phyloP scores from a whole-genome alignment of 1,140 invertebrate genomes.

The Epicauta chinensis region DNA sequence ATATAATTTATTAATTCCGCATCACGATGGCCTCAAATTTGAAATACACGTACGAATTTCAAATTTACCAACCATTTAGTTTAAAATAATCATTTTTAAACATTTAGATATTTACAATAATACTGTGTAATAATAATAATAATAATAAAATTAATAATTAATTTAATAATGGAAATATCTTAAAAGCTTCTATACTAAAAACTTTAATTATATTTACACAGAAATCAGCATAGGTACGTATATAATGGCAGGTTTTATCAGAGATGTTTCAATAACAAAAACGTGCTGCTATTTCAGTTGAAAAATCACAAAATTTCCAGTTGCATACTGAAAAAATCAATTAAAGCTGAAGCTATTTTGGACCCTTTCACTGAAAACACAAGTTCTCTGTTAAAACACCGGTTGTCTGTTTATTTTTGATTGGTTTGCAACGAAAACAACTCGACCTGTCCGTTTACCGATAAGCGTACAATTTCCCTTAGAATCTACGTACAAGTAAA shows the following conservation, averaged over 20 bases:
- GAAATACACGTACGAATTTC: conserved; percentile 28
- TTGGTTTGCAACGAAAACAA: background rate
- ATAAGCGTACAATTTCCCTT: conserved; percentile 31
- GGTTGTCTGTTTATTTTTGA: background rate
- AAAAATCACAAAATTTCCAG: too few species aligned
- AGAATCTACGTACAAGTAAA: conserved; percentile 15
- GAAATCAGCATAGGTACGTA: conserved; percentile 30
- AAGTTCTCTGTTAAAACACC: conserved; percentile 29
- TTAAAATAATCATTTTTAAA: too few species aligned
- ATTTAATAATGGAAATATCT: conserved; percentile 23
- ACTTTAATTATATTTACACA: conserved; percentile 24
- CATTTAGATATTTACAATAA: conserved; percentile 28
- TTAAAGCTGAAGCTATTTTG: conserved; percentile 29
- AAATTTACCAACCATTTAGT: background rate
- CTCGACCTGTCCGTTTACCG: conserved; percentile 7
- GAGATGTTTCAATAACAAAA: conserved; percentile 5
- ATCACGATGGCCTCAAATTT: conserved; percentile 5
- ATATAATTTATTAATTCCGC: conserved; percentile 2
- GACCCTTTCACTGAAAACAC: conserved; percentile 31
- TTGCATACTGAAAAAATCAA: too few species aligned
- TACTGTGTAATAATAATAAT: conserved; percentile 28
- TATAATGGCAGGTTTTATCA: conserved; percentile 30
- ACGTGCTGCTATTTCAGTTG: background rate
- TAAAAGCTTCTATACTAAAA: conserved; percentile 27
- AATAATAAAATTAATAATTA: too few species aligned